Base-by-base conservation (phyloP, 2,797 vertebrate species). In the Rhyacichthys aspro region DNA sequence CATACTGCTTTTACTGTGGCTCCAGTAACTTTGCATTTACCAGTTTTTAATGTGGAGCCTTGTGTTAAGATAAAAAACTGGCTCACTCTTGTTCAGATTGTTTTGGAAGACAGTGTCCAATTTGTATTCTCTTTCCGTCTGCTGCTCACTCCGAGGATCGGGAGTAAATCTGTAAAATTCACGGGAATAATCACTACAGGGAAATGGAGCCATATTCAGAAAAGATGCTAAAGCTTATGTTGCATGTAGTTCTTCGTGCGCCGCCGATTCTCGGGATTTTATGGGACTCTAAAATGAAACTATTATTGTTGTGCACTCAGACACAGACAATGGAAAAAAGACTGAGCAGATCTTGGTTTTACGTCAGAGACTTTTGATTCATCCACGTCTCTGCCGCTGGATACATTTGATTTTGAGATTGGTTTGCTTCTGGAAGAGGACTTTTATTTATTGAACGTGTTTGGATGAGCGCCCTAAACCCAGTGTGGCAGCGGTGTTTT, bases 181-280 rank as follows among this genome's bases (percentile, higher is more conserved):
- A 18, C 50, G 33, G 36, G 66, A 43, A 12, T 28, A 67, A 72
- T 70, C 70, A 41, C 54, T 54, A 56, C 44, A n/a, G n/a, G 46
- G 45, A 69, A 72, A 69, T 63, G 33, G 28, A 69, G 46, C 37
- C 7, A 14, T 61, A 28, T 50, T 39, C 11, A 3, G 41, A 43
- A 59, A 9, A 8, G 41, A 15, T 16, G 47, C 44, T 37, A 12
- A 48, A 49, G 60, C 44, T 43, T 34, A 33, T 50, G 50, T 61
- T 59, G 43, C 53, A 58, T 60, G 59, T 45, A 36, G 39, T 55
- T 65, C 54, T 28, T 15, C 55, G 5, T 66, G 54, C 55, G n/a
- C 17, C 33, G 47, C 33, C 47, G 44, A 68, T 59, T 42, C 48
- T 41, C 11, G 47, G 53, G 64, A 67, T 76, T 72, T 72, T 53